Base-by-base conservation (phyloP, 2,888 invertebrate genomes). In the Rosalia funebris region DNA sequence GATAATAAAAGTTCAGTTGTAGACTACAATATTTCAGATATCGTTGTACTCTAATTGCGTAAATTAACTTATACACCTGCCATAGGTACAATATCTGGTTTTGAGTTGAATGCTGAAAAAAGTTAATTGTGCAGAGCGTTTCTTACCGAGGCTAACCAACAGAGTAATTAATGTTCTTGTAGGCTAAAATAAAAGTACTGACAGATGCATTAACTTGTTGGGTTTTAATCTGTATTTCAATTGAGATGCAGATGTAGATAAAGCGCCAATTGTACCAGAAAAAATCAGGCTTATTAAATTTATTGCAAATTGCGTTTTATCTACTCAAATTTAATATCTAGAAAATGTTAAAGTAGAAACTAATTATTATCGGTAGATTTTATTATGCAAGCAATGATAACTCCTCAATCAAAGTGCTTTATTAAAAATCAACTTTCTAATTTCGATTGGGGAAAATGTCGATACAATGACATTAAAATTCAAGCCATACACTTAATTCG, bases 201-300 rank as follows among this genome's bases (percentile, higher is more conserved):
- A 77, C 77, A 77, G 76, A 75, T 76, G 75, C 77, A 77, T 77
- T 77, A 77, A 75, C 75, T 71, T 69, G 70, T 69, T 66, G 71
- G 69, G 70, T 68, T 68, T 73, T 71, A 75, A 75, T 75, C 69
- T 73, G 70, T 67, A 69, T 74, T 75, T 75, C 75, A 75, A 73
- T 74, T 73, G 73, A 75, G 74, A 75, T 75, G 69, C 71, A 69
- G 69, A 73, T 71, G 60, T 63, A 65, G 76, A 75, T 76, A 75
- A 72, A 71, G 62, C 68, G 69, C 70, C 71, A 70, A 74, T 74
- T 74, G 72, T 69, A 63, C 63, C 58, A 66, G 63, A 65, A 73
- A 63, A 63, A 68, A 65, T 47, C 20, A 36, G 47, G 57, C 54
- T 19, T n/a, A 31, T 46, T 39, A 54, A 63, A 68, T 68, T 68